Evolutionary conservation across 2,113 vertebrate species (phyloP).

Genomic region (Columba janthina): DNA sequence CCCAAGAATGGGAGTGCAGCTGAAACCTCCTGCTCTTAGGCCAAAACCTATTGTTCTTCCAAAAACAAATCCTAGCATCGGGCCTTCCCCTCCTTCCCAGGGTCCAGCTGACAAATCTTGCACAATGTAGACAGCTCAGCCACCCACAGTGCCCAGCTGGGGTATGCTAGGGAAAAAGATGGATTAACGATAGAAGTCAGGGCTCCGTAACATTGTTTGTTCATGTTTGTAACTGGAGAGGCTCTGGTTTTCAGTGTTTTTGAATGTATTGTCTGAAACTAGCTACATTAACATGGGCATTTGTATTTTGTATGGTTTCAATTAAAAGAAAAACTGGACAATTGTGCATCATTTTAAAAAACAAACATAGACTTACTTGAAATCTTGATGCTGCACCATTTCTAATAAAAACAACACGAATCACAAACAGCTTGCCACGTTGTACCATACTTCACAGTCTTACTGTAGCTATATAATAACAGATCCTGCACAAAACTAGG

Average conservation of each 20-base stretch:
- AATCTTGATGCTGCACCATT: conserved; percentile 80
- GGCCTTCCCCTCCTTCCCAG: conserved; percentile 83
- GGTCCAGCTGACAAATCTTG: conserved; percentile 95
- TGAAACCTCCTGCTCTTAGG: conserved; percentile 93
- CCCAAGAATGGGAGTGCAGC: conserved; percentile 95
- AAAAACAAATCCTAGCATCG: conserved; percentile 85
- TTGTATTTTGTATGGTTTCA: conserved; percentile 78
- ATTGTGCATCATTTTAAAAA: conserved; percentile 74
- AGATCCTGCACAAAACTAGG: conserved; percentile 56
- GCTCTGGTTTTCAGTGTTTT: conserved; percentile 75
- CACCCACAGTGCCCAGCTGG: conserved; percentile 11
- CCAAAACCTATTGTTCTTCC: conserved; percentile 95
- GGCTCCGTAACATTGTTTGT: conserved; percentile 49
- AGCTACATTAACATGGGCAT: conserved; percentile 78
- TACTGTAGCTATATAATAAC: conserved; percentile 59
- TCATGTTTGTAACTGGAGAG: conserved; percentile 77
- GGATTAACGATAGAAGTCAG: conserved; percentile 56
- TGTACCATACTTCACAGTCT: conserved; percentile 64
- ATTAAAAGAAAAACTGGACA: conserved; percentile 77
- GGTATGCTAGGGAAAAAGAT: conserved; percentile 29
- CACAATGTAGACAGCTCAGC: conserved; percentile 86
- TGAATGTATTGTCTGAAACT: conserved; percentile 76
- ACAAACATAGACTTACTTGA: conserved; percentile 81
- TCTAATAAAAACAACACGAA: conserved; percentile 78
- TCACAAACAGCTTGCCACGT: conserved; percentile 80